Conservation (phyloP, 2,888 invertebrate genomes). For the Drosophila tanythrix region DNA sequence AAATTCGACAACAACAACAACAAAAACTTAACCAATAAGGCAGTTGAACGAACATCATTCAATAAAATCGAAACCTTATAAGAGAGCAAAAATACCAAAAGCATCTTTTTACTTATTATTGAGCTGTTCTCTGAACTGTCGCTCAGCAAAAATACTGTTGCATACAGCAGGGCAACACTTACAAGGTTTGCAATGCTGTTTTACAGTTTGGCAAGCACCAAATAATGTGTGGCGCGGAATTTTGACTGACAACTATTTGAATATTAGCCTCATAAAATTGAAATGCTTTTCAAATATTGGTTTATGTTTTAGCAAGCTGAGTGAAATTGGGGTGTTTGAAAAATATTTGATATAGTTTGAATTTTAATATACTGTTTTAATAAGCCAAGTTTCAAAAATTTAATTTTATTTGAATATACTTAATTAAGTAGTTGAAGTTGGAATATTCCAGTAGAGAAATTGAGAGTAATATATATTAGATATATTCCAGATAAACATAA, state of each 20-base stretch:
- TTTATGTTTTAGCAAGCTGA: too few species aligned
- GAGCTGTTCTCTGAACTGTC: too few species aligned
- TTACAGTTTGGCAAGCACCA: constrained; percentile 30
- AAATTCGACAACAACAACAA: constrained; percentile 47
- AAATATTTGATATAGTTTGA: background rate
- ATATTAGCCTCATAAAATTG: background rate
- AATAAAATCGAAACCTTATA: constrained; percentile 66
- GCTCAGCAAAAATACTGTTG: constrained; percentile 13
- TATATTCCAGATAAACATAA: background rate
- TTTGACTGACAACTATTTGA: background rate
- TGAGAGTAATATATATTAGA: background rate
- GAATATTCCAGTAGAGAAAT: background rate
- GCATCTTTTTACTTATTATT: constrained; percentile 10
- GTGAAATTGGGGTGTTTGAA: background rate
- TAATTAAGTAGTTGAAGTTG: background rate
- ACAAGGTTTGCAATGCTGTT: background rate
- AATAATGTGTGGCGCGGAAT: background rate
- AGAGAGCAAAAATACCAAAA: constrained; percentile 50
- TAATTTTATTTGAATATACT: background rate
- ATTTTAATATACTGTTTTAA: background rate
- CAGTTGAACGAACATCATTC: constrained; percentile 65
- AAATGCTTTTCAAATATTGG: background rate
- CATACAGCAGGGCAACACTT: constrained; percentile 43
- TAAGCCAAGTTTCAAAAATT: background rate
- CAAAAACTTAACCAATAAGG: constrained; percentile 34